phyloP scores from a whole-genome alignment of 2,113 vertebrate species.

The Hucho hucho region DNA sequence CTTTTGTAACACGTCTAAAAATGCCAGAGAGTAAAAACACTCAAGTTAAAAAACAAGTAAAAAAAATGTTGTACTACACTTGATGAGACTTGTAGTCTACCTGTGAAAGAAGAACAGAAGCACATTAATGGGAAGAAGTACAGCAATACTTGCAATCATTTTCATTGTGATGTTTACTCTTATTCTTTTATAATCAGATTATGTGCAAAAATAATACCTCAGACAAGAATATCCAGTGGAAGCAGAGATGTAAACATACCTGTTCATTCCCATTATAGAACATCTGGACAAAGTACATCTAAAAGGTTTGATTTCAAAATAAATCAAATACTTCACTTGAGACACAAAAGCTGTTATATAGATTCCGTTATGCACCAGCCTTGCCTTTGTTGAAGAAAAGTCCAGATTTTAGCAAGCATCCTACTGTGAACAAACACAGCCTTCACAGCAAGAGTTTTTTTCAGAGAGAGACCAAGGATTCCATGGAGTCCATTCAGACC shows the following conservation, averaged over 20 bases:
- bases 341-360: background rate
- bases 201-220: background rate
- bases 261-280: background rate
- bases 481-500: background rate
- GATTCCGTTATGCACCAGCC: background rate
- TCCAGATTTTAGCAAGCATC: background rate
- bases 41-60: background rate
- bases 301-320: too few species aligned
- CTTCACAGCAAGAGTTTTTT: too few species aligned
- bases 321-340: background rate
- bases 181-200: background rate
- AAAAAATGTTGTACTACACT: background rate
- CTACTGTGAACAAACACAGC: background rate
- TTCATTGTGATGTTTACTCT: background rate
- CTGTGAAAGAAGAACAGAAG: background rate
- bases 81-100: background rate
- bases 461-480: conserved; percentile 3
- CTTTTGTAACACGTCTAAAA: background rate
- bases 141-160: background rate
- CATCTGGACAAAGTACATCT: too few species aligned
- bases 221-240: background rate
- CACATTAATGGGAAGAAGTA: background rate
- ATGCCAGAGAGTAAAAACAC: background rate
- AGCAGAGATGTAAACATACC: background rate
- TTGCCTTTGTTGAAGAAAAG: background rate